Conservation (phyloP, 2,888 invertebrate species). For the Folsomia manolachei region DNA sequence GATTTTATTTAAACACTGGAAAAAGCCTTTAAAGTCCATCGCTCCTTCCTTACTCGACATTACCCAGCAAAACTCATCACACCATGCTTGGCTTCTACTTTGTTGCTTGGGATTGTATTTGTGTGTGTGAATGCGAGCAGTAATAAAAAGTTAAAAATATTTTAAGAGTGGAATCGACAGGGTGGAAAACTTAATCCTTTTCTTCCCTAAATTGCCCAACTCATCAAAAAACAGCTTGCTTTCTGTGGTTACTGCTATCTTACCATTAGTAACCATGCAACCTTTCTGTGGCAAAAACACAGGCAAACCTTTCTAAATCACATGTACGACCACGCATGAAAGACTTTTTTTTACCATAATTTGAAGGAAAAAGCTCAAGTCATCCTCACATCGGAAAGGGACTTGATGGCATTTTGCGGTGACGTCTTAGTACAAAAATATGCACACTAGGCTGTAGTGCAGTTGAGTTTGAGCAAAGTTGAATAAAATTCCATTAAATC, state of each 20-base stretch:
- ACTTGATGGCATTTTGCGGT: neutral
- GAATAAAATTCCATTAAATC: too few relatives aligned
- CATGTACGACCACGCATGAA: conserved; percentile 2
- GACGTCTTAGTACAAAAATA: neutral
- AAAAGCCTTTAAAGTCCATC: too few relatives aligned
- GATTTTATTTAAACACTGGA: too few relatives aligned
- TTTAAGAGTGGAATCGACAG: conserved; percentile 12
- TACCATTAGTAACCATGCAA: neutral
- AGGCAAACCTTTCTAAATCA: neutral
- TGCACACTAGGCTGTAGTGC: too few relatives aligned
- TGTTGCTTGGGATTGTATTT: too few relatives aligned
- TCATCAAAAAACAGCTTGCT: conserved; percentile 2
- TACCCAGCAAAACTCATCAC: too few relatives aligned
- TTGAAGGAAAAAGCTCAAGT: neutral
- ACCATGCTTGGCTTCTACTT: too few relatives aligned
- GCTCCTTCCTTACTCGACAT: too few relatives aligned
- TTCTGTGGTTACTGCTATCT: neutral
- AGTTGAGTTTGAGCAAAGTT: too few relatives aligned
- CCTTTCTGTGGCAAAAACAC: neutral
- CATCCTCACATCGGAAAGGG: neutral
- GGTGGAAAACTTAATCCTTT: conserved; percentile 14
- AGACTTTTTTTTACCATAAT: neutral
- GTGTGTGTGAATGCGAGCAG: neutral
- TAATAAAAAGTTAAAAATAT: conserved; percentile 9
- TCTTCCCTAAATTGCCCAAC: conserved; percentile 7